Percentiles rank a stretch among this genome's conserved stretches.
phyloP scores from a whole-genome alignment of 37 sponge, comb jelly and placozoan species.

The Beroe ovata region DNA sequence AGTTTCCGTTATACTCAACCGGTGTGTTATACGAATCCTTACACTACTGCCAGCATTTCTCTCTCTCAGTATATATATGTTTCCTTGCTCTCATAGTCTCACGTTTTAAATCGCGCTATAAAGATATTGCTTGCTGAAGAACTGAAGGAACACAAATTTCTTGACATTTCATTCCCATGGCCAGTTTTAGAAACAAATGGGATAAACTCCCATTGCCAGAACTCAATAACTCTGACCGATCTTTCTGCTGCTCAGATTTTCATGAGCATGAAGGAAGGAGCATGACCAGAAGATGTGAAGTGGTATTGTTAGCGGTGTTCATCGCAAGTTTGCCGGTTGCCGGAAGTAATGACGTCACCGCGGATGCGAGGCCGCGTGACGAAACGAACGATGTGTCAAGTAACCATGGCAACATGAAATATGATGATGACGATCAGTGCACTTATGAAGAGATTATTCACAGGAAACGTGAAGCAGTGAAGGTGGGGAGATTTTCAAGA shows the following conservation, averaged over 20 bases:
- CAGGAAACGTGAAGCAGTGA: slow-evolving; percentile 54
- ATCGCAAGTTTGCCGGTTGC: not conserved
- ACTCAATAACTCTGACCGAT: not conserved
- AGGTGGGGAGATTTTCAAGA: too few species aligned
- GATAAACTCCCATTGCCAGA: not conserved
- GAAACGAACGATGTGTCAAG: not conserved
- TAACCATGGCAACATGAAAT: not conserved
- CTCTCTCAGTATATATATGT: too few species aligned
- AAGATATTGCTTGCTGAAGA: too few species aligned
- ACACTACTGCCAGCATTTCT: too few species aligned
- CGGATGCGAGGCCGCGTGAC: not conserved
- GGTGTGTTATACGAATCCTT: too few species aligned
- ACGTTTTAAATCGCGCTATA: too few species aligned
- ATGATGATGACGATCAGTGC: not conserved
- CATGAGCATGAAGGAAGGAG: not conserved
- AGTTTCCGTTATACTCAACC: too few species aligned
- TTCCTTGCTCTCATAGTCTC: too few species aligned
- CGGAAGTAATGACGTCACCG: not conserved
- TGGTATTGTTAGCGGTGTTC: not conserved
- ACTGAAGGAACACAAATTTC: too few species aligned
- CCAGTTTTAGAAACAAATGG: not conserved
- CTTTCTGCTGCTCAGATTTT: not conserved
- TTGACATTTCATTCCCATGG: too few species aligned
- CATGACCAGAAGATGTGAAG: not conserved
- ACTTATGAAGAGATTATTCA: slow-evolving; percentile 39